Conservation (phyloP, 2,797 vertebrate species). For the Acropternis orthonyx region DNA sequence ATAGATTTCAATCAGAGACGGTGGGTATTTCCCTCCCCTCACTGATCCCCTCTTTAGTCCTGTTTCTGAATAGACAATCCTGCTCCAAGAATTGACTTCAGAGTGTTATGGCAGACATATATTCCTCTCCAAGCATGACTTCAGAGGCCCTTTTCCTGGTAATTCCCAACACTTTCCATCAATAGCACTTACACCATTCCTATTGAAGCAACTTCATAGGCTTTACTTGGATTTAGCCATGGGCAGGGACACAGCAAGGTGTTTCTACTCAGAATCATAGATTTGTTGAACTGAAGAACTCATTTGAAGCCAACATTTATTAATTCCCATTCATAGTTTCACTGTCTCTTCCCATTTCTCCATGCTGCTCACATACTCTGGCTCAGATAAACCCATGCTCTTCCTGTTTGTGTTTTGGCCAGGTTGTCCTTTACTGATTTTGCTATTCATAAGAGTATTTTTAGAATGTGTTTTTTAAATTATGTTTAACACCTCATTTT, state of each 20-base stretch:
- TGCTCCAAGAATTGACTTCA: background rate
- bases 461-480: background rate
- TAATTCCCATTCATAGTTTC: background rate
- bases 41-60: background rate
- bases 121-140: background rate
- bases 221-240: background rate
- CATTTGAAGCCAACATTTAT: background rate
- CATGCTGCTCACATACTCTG: background rate
- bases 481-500: background rate
- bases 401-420: background rate
- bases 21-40: conserved; percentile 13
- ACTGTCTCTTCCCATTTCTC: background rate
- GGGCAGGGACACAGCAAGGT: background rate
- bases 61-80: background rate
- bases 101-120: background rate
- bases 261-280: background rate
- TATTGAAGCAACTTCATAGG: background rate
- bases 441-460: background rate
- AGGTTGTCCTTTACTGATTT: background rate
- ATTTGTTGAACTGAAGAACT: background rate
- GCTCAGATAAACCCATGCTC: background rate
- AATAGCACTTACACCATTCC: background rate
- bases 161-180: background rate
- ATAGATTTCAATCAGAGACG: conserved; percentile 65
- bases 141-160: background rate